Percentiles rank a stretch among this genome's conserved stretches.
phyloP scores from a whole-genome alignment of 2,797 vertebrate genomes.

The Taeniopygia guttata region DNA sequence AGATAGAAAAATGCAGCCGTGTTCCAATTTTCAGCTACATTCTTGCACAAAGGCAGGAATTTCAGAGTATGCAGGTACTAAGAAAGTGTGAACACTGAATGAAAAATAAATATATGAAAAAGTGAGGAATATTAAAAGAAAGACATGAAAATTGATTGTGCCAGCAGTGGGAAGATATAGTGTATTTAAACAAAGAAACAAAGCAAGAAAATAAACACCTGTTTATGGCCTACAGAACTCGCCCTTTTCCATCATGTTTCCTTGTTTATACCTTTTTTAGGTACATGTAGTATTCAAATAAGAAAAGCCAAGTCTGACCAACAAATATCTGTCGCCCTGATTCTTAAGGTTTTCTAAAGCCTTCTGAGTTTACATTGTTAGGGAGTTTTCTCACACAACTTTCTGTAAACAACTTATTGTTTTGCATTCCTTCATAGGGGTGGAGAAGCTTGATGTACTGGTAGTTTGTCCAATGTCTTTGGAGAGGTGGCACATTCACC shows the following conservation, averaged over 20 bases:
- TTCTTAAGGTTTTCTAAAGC: too few relatives aligned
- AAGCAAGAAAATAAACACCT: not conserved
- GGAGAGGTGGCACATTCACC: too few relatives aligned
- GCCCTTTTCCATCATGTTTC: not conserved
- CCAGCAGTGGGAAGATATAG: not conserved
- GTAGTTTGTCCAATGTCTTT: too few relatives aligned
- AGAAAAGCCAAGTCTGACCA: not conserved
- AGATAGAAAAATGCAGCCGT: constrained; percentile 15
- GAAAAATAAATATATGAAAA: not conserved
- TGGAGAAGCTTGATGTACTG: too few relatives aligned
- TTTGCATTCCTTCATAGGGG: too few relatives aligned
- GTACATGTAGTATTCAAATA: not conserved
- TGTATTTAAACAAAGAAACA: not conserved
- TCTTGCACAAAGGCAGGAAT: not conserved
- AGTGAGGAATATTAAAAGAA: not conserved
- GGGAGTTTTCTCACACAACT: too few relatives aligned
- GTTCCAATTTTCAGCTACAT: not conserved
- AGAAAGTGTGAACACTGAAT: not conserved
- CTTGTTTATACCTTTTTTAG: not conserved
- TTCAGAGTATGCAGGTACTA: not conserved
- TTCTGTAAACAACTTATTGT: too few relatives aligned
- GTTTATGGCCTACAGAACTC: not conserved
- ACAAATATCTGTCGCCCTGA: too few relatives aligned
- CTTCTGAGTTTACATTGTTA: too few relatives aligned
- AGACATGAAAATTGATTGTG: not conserved